Base-by-base conservation (phyloP, 2,888 invertebrate genomes). In the Pandemis corylana region DNA sequence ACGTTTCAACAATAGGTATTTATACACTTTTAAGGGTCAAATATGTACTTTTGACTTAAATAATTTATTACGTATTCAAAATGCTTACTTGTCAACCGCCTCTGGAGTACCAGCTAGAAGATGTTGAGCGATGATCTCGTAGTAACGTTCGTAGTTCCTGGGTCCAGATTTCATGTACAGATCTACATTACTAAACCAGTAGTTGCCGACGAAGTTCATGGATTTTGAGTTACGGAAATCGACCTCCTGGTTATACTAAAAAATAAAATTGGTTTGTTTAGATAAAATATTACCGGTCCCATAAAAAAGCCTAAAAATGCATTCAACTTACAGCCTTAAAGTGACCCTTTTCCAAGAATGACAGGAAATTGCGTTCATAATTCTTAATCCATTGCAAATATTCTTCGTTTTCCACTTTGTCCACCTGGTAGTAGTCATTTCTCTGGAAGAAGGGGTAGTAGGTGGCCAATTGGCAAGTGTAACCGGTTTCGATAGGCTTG, bases 381-480 rank as follows among this genome's bases (percentile, higher is more conserved):
- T 94, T 90, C 79, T 95, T 93, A 91, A 96, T 95, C 81, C 96
- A 94, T 72, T 95, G 87, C 42, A 93, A 78, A 71, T 89, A 84
- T 78, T 96, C 93, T 36, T 85, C 82, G 77, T 92, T 88, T 41
- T 87, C 86, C 93, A 95, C 94, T 84, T 80, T 83, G 64, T 89
- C 95, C 71, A 96, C 88, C 72, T 95, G 93, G 89, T 96, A 97
- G 90, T 96, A 75, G 81, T 95, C 94, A 76, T 95, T 95, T 80
- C 96, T 95, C 80, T 93, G 93, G 49, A 95, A 95, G 89, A 95
- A 96, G 36, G 95, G 95, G 69, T 95, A 83, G 71, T 77, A 78
- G 42, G 80, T 77, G 36, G 80, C 78, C 77, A 86, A 67, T 78
- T 83, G 78, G 12, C 89, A 85, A 73, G 85, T 85, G 84, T 88